Conservation (phyloP, 2,113 vertebrate species). For the Amphiprion percula region DNA sequence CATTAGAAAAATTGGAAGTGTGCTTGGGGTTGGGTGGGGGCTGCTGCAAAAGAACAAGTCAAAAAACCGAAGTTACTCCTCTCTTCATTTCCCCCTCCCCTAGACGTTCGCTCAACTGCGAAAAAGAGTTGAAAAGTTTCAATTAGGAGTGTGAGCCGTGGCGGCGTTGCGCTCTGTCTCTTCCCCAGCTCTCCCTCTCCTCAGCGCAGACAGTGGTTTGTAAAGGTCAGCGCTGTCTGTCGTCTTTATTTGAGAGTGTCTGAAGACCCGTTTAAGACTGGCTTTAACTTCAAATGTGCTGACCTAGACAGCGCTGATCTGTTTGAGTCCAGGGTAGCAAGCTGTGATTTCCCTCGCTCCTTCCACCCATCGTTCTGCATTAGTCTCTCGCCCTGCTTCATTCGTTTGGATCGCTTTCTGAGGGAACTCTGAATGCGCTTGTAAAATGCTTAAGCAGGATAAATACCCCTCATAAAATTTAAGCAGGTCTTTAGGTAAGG, state of each 20-base stretch:
- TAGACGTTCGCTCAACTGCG: slow-evolving; percentile 38
- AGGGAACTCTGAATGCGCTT: slow-evolving; percentile 38
- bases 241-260: slow-evolving; percentile 73
- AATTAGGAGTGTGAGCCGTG: slow-evolving; percentile 56
- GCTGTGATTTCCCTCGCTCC: slow-evolving; percentile 66
- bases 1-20: slow-evolving; percentile 16
- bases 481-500: slow-evolving; percentile 38
- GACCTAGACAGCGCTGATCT: slow-evolving; percentile 74
- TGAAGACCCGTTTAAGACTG: slow-evolving; percentile 82
- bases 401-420: slow-evolving; percentile 62
- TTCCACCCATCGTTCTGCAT: slow-evolving; percentile 53
- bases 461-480: slow-evolving; percentile 39
- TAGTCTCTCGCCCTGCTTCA: slow-evolving; percentile 54
- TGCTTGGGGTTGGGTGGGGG: neutral
- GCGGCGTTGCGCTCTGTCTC: neutral
- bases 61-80: slow-evolving; percentile 47
- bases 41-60: slow-evolving; percentile 16
- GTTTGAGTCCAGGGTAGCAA: slow-evolving; percentile 67
- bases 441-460: slow-evolving; percentile 55
- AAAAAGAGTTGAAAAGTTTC: slow-evolving; percentile 66
- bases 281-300: slow-evolving; percentile 83
- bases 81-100: slow-evolving; percentile 35
- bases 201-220: slow-evolving; percentile 61
- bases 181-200: neutral
- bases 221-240: slow-evolving; percentile 78